phyloP scores from a whole-genome alignment of 2,888 invertebrate species.

The Stenoptilia bipunctidactyla region DNA sequence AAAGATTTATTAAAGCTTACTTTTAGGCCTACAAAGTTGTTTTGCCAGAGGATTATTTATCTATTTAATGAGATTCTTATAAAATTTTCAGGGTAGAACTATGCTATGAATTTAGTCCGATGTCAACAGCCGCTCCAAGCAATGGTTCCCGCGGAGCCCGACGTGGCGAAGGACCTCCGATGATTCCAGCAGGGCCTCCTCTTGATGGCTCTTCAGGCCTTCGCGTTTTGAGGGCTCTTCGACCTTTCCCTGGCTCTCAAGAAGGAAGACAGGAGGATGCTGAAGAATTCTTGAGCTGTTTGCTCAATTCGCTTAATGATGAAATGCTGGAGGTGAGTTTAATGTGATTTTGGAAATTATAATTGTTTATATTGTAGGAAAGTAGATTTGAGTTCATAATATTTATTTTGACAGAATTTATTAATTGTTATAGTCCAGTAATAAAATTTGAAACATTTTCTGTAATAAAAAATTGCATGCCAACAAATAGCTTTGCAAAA shows the following conservation, averaged over 20 bases:
- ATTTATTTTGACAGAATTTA: too few relatives aligned
- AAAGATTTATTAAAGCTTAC: too few relatives aligned
- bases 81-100: conserved; percentile 75
- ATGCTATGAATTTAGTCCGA: conserved; percentile 81
- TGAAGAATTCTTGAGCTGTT: conserved; percentile 94
- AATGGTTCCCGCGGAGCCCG: conserved; percentile 40
- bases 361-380: too few relatives aligned
- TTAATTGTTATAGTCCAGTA: too few relatives aligned
- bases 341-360: neutral
- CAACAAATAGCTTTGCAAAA: too few relatives aligned
- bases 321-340: conserved; percentile 90
- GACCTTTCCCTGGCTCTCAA: conserved; percentile 73
- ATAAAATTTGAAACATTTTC: too few relatives aligned
- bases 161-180: conserved; percentile 40
- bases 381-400: too few relatives aligned
- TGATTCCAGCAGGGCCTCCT: conserved; percentile 79
- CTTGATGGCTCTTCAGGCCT: conserved; percentile 93
- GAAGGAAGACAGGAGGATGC: conserved; percentile 97
- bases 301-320: conserved; percentile 94
- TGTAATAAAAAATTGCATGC: too few relatives aligned
- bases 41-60: too few relatives aligned
- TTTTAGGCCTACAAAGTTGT: too few relatives aligned
- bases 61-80: too few relatives aligned
- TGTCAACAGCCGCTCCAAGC: conserved; percentile 56
- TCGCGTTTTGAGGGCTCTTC: conserved; percentile 83